phyloP scores from a whole-genome alignment of 1,140 invertebrate species.

The Papilio aristodemus region DNA sequence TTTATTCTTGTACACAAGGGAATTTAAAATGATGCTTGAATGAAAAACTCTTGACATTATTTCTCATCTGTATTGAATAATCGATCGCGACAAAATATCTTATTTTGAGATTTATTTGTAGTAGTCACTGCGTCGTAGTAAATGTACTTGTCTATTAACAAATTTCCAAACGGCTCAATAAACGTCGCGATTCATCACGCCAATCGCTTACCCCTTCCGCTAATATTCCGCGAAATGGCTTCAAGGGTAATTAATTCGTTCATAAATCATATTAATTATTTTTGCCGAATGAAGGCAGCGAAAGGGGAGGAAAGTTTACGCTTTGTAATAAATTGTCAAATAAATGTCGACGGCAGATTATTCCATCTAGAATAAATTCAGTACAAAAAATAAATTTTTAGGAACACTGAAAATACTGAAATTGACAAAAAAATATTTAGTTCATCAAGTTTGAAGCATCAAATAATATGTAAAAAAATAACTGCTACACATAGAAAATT shows the following conservation, averaged over 20 bases:
- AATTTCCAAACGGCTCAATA: slow-evolving; percentile 21
- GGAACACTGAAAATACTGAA: not conserved
- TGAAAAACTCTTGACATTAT: no score
- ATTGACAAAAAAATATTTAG: not conserved
- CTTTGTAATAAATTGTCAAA: slow-evolving; percentile 21
- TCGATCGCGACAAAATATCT: no score
- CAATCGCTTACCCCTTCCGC: slow-evolving; percentile 41
- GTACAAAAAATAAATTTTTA: not conserved
- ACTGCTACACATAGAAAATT: no score
- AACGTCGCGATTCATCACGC: slow-evolving; percentile 16
- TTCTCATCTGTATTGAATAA: no score
- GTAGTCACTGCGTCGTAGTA: not conserved
- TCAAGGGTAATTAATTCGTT: slow-evolving; percentile 65
- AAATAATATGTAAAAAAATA: no score
- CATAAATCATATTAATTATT: slow-evolving; percentile 73
- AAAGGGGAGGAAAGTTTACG: slow-evolving; percentile 15
- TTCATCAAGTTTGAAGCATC: not conserved
- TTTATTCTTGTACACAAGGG: not conserved
- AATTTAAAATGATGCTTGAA: not conserved
- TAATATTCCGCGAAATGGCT: slow-evolving; percentile 62
- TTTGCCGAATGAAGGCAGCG: slow-evolving; percentile 35
- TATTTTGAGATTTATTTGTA: no score
- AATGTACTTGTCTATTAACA: not conserved
- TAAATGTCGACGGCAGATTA: slow-evolving; percentile 23
- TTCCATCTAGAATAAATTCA: not conserved